Conservation (phyloP, 2,888 invertebrate species). For the Nymphalis urticae region DNA sequence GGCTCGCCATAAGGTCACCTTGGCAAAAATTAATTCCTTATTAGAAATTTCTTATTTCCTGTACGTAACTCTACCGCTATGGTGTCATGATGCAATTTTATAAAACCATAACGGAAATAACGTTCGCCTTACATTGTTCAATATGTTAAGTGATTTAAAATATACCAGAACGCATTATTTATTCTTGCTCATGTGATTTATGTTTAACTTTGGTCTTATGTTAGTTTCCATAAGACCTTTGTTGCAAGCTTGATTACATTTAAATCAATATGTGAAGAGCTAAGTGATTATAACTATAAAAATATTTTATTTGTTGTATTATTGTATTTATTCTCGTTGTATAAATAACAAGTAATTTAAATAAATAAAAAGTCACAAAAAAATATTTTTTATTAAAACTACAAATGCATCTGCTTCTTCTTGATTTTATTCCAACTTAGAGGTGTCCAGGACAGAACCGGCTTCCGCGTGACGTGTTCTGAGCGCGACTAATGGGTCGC, state of each 20-base stretch:
- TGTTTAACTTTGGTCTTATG: not conserved
- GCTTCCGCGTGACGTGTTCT: constrained; percentile 77
- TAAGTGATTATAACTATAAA: too few species aligned
- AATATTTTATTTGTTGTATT: too few species aligned
- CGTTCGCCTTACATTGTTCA: constrained; percentile 3
- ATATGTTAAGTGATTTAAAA: constrained; percentile 6
- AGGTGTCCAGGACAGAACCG: constrained; percentile 68
- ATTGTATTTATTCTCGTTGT: too few species aligned
- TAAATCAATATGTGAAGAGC: not conserved
- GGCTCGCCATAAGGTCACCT: constrained; percentile 22
- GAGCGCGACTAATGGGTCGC: constrained; percentile 68
- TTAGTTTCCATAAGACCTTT: not conserved
- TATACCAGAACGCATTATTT: not conserved
- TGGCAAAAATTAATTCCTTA: constrained; percentile 23
- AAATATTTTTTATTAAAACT: constrained; percentile 19
- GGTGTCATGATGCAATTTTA: constrained; percentile 27
- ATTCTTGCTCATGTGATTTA: not conserved
- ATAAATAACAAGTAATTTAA: constrained; percentile 1
- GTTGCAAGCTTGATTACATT: not conserved
- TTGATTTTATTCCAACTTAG: constrained; percentile 66
- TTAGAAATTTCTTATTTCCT: constrained; percentile 23
- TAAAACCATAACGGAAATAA: constrained; percentile 19
- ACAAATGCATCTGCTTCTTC: constrained; percentile 33
- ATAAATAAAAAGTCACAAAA: constrained; percentile 2
- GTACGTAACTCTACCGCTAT: constrained; percentile 17